These are phyloP conservation scores for Megaceryle torquata DNA, from an alignment of 2,113 vertebrate genomes.

Conservation along the genomic window DNA sequence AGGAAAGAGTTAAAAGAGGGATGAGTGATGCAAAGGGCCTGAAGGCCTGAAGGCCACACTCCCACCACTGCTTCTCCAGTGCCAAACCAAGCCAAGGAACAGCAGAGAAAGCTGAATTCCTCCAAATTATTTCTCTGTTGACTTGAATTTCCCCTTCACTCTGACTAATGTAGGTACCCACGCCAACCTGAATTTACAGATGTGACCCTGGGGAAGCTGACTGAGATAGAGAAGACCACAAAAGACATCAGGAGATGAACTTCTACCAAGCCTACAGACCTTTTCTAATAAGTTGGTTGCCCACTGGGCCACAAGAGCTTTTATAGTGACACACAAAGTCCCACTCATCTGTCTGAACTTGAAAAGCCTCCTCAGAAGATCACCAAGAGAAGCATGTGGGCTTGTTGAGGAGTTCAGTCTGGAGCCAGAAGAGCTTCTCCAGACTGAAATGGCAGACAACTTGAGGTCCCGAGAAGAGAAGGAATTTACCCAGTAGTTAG, in stretches of 20 bases:
- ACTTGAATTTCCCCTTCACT: not conserved
- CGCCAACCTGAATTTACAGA: not conserved
- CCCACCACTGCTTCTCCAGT: not conserved
- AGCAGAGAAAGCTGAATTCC: not conserved
- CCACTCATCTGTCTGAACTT: not conserved
- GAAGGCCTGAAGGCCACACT: not conserved
- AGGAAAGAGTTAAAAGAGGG: not conserved
- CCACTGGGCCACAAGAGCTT: not conserved
- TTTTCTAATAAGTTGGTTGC: not conserved
- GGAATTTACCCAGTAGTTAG: not conserved
- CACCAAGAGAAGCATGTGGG: not conserved
- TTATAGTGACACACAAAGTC: not conserved
- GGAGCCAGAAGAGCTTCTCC: not conserved
- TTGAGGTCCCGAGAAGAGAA: not conserved
- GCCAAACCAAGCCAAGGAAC: not conserved
- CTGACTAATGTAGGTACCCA: accelerated
- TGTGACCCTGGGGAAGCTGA: not conserved
- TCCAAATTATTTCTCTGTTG: not conserved
- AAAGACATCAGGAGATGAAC: not conserved
- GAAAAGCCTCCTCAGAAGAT: not conserved
- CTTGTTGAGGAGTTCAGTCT: not conserved
- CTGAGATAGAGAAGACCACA: not conserved
- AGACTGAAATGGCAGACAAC: not conserved
- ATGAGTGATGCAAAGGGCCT: not conserved
- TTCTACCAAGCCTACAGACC: not conserved